Evolutionary conservation across 2,797 vertebrate species (phyloP), one percentile per base, ranked within the genome.

Genomic region (Mico argentatus): DNA sequence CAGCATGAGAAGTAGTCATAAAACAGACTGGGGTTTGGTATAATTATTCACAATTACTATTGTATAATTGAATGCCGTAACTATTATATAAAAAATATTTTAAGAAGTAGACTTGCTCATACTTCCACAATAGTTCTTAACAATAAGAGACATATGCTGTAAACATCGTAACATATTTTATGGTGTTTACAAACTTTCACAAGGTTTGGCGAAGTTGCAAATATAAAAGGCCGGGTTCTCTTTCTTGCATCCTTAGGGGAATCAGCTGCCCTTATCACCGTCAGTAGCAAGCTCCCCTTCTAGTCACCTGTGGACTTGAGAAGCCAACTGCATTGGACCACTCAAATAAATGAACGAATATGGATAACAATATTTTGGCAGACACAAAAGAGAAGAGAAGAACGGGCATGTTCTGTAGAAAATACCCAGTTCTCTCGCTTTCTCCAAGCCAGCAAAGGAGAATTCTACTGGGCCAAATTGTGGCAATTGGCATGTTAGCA

Each of bases 41-140:
- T 96, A 98, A 98, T 98, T 97, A 98, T 98, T 98, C 96, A 96
- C 98, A 97, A 97, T 98, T 98, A 96, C 95, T 98, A 77, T 97
- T 97, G 97, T 98, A 96, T 96, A 98, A 98, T 96, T 98, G 94
- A 97, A 98, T 98, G 95, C 79, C 90, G 26, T 93, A 96, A 95
- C 96, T 96, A 98, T 98, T 98, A 94, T 95, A 97, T 97, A 98
- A 95, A 96, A 95, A 97, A 98, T 98, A 98, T 98, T 98, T 91
- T 96, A 96, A 96, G 98, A 97, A 90, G 96, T 97, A 93, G 59
- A 48, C 50, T 96, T 89, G 55, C 90, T 98, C 97, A 85, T 95
- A 86, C 85, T 98, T 97, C 93, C 44, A 95, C 77, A 96, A 96
- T 96, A 96, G 88, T 97, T 98, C 96, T 97, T 98, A 97, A 96